A percentile compares a stretch with the other conserved stretches of the same genome.
phyloP scores from a whole-genome alignment of 2,113 vertebrate species.

The Herpailurus yagouaroundi region DNA sequence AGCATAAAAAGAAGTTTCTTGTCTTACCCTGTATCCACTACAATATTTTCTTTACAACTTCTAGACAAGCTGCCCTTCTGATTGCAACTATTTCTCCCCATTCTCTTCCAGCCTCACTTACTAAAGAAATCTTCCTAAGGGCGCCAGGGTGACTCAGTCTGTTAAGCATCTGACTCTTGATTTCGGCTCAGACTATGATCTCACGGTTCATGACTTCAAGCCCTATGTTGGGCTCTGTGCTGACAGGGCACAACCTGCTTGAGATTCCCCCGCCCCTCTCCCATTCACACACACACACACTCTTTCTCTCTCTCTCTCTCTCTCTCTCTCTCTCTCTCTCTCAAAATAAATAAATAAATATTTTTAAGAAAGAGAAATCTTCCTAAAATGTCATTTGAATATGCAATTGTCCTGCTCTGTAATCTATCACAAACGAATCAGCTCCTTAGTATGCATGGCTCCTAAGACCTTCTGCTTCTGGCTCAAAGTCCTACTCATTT shows the following conservation, averaged over 20 bases:
- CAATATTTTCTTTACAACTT: background rate
- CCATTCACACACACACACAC: no score
- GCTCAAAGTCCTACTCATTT: background rate
- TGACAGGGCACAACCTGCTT: no score
- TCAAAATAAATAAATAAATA: no score
- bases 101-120: background rate
- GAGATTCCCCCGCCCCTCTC: no score
- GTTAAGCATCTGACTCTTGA: no score
- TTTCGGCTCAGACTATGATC: no score
- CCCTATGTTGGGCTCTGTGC: no score
- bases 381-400: background rate
- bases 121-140: background rate
- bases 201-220: no score
- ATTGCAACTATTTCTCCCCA: background rate
- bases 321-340: no score
- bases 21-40: background rate
- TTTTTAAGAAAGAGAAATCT: background rate
- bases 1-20: background rate
- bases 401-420: background rate
- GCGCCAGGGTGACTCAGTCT: no score
- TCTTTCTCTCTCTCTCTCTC: no score
- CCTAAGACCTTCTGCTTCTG: background rate
- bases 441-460: background rate
- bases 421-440: background rate
- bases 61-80: background rate